Evolutionary conservation across 2,797 vertebrate species (phyloP), one percentile per base, ranked within the genome.

Genomic region (Megaceryle alcyon): DNA sequence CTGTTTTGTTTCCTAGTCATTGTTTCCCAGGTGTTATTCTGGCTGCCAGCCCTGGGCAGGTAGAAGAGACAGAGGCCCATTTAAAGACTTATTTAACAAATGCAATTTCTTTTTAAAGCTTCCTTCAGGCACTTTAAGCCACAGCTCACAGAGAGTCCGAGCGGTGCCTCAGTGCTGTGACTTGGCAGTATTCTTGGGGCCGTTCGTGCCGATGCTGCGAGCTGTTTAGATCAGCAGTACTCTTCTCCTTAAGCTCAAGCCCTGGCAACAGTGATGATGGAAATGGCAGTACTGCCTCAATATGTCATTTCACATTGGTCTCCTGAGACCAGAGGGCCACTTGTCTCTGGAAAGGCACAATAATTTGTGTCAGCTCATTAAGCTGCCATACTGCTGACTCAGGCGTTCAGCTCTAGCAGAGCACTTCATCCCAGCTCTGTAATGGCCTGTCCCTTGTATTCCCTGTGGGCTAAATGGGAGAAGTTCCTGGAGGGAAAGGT

Each of bases 301-400:
- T 94, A 79, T 95, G 95, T 96, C 95, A 97, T 82, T 96, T 93
- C 80, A 46, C 71, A 80, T 63, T 57, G 71, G 87, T 91, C 95
- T 96, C 85, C 61, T 41, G 95, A 93, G 96, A 96, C 59, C 82
- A 80, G 73, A 88, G 56, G 78, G 56, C 91, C 77, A 43, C 91
- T 96, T 95, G n/a, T 86, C 86, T 79, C 90, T 82, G 93, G 66
- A 97, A 93, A 97, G 92, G 76, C 92, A 95, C 61, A 65, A 89
- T 93, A 83, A 31, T 97, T 97, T 95, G 81, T 95, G 94, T 95
- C 97, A 96, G 94, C 91, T 97, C 75, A 69, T 97, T 98, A 97
- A 97, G 82, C 79, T 78, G 84, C 80, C 93, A 88, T 61, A 79
- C 94, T 96, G 96, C 95, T 96, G 97, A 97, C 91, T 97, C 97